Evolutionary conservation across 2,113 vertebrate species (phyloP).

Genomic region (Thunnus thynnus): DNA sequence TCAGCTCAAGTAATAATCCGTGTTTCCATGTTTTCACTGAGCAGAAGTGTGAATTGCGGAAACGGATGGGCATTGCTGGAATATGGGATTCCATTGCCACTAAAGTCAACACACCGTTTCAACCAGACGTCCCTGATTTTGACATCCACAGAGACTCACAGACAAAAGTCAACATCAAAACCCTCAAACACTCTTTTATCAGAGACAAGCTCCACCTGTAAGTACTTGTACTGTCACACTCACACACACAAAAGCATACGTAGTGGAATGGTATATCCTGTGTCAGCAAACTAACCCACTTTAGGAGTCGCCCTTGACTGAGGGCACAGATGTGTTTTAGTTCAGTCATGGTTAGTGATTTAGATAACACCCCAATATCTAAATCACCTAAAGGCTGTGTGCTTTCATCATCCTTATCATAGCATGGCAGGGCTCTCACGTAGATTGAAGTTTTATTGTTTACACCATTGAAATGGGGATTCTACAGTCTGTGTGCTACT

Average conservation of each 20-base stretch:
- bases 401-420: slow-evolving; percentile 6
- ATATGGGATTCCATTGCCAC: slow-evolving; percentile 84
- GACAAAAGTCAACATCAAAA: slow-evolving; percentile 83
- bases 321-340: background rate
- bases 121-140: slow-evolving; percentile 89
- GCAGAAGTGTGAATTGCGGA: slow-evolving; percentile 92
- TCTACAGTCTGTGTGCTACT: background rate
- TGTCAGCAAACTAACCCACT: background rate
- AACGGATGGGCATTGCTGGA: slow-evolving; percentile 87
- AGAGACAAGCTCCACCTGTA: slow-evolving; percentile 97
- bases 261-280: background rate
- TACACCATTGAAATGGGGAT: background rate
- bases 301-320: slow-evolving; percentile 1
- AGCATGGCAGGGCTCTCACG: background rate
- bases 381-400: slow-evolving; percentile 19
- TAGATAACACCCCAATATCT: slow-evolving; percentile 16
- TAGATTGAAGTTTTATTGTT: slow-evolving; percentile 1
- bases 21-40: slow-evolving; percentile 22
- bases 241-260: background rate
- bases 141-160: slow-evolving; percentile 75
- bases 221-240: slow-evolving; percentile 74
- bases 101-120: slow-evolving; percentile 89
- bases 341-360: slow-evolving; percentile 1
- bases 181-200: slow-evolving; percentile 92
- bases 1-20: no score